Evolutionary conservation across 2,113 vertebrate species (phyloP).

Genomic region (Chionodraco myersi): DNA sequence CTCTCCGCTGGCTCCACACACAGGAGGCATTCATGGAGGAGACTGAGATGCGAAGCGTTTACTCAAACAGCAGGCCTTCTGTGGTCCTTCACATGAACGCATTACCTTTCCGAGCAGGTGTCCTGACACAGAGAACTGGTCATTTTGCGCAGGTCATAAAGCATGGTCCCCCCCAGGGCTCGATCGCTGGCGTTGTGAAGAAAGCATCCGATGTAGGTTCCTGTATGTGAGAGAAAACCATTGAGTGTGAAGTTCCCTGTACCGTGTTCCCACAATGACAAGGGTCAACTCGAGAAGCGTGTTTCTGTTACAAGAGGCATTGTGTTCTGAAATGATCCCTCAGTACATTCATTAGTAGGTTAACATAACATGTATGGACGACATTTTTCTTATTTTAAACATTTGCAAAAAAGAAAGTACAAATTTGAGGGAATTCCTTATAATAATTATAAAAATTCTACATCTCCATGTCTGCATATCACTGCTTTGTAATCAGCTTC

Average conservation of each 20-base stretch:
- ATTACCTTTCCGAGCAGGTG: slow-evolving; percentile 95
- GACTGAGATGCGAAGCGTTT: slow-evolving; percentile 66
- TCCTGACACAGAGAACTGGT: slow-evolving; percentile 93
- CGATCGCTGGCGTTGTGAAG: slow-evolving; percentile 87
- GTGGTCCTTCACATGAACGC: slow-evolving; percentile 57
- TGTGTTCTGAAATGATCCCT: background rate
- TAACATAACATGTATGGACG: too few species aligned
- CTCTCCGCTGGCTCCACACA: slow-evolving; percentile 70
- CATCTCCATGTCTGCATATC: too few species aligned
- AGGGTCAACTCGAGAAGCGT: background rate
- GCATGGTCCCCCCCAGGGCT: slow-evolving; percentile 91
- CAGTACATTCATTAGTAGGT: background rate
- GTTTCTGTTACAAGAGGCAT: background rate
- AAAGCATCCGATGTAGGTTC: slow-evolving; percentile 94
- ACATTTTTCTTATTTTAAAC: background rate
- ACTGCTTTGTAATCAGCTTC: too few species aligned
- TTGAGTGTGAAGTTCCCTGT: slow-evolving; percentile 1
- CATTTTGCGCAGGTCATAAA: slow-evolving; percentile 98
- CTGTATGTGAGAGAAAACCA: slow-evolving; percentile 64
- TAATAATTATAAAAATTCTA: too few species aligned
- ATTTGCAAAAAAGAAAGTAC: background rate
- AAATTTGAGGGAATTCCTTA: background rate
- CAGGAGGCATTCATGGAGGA: slow-evolving; percentile 76
- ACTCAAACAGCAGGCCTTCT: slow-evolving; percentile 74
- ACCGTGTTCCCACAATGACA: background rate